Conservation (phyloP, 2,113 vertebrate genomes). For the Oxygymnocypris stewartii region DNA sequence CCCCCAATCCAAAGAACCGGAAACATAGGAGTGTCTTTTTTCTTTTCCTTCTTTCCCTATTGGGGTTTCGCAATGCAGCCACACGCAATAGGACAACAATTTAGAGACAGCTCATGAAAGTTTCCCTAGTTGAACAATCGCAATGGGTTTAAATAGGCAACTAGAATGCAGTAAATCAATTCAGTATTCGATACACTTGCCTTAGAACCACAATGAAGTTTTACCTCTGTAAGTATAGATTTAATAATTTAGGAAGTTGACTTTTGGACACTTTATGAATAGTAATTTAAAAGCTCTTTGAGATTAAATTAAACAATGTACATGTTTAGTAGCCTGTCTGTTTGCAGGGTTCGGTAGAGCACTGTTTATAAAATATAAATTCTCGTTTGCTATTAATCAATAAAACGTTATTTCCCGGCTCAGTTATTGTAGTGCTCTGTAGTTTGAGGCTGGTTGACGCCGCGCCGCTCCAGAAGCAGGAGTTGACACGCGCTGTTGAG, state of each 20-base stretch:
- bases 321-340: neutral
- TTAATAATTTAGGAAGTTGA: neutral
- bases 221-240: neutral
- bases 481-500: conserved; percentile 69
- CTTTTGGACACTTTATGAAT: neutral
- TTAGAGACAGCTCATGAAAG: neutral
- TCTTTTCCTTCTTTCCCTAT: neutral
- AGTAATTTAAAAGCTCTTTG: neutral
- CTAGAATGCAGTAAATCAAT: no score
- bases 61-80: neutral
- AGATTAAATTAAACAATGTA: neutral
- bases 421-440: conserved; percentile 48
- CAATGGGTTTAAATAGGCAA: neutral
- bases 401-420: no score
- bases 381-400: neutral
- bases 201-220: neutral
- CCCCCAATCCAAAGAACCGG: neutral
- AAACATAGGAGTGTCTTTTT: neutral
- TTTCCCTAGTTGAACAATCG: conserved; percentile 5
- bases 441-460: conserved; percentile 47
- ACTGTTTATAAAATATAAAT: no score
- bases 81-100: neutral
- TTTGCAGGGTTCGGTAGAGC: no score
- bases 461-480: conserved; percentile 57
- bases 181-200: neutral